These are phyloP conservation scores for Dyspetes luteomarginatus DNA, from an alignment of 2,888 invertebrate species.

Conservation along the genomic window DNA sequence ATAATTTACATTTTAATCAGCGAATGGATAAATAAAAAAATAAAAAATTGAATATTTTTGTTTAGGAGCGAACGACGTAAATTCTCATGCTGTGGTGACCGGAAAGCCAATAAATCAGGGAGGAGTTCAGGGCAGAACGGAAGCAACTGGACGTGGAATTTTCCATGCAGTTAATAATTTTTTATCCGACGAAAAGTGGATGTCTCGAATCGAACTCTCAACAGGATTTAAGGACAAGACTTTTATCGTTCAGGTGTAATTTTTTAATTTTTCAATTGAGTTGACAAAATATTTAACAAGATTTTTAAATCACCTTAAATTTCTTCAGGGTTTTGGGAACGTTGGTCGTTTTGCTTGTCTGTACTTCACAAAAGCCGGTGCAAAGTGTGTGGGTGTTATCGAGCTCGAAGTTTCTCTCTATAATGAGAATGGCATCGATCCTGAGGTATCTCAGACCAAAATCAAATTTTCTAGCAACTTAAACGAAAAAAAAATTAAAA, in stretches of 20 bases:
- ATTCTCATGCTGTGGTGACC: slow-evolving; percentile 96
- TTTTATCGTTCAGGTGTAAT: slow-evolving; percentile 95
- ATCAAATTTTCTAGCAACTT: no score
- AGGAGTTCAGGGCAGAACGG: slow-evolving; percentile 93
- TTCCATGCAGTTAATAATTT: slow-evolving; percentile 98
- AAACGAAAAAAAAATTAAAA: no score
- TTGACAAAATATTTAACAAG: no score
- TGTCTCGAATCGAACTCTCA: slow-evolving; percentile 93
- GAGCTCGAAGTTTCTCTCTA: slow-evolving; percentile 94
- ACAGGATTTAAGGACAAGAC: slow-evolving; percentile 98
- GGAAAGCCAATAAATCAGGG: slow-evolving; percentile 95
- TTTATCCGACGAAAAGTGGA: slow-evolving; percentile 96
- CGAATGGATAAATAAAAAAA: no score
- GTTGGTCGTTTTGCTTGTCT: slow-evolving; percentile 98
- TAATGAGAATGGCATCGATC: slow-evolving; percentile 97
- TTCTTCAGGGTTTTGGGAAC: slow-evolving; percentile 99
- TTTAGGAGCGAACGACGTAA: no score
- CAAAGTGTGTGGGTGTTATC: slow-evolving; percentile 95
- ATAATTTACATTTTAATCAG: no score
- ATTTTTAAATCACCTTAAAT: no score
- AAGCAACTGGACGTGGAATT: slow-evolving; percentile 95
- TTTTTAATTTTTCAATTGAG: no score
- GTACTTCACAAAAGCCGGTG: slow-evolving; percentile 96
- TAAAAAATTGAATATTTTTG: no score
- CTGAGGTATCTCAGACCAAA: no score